A percentile compares a stretch with the other conserved stretches of the same genome.
Evolutionary conservation across 2,888 invertebrate genomes (phyloP).

Genomic region (Plebejus anna): DNA sequence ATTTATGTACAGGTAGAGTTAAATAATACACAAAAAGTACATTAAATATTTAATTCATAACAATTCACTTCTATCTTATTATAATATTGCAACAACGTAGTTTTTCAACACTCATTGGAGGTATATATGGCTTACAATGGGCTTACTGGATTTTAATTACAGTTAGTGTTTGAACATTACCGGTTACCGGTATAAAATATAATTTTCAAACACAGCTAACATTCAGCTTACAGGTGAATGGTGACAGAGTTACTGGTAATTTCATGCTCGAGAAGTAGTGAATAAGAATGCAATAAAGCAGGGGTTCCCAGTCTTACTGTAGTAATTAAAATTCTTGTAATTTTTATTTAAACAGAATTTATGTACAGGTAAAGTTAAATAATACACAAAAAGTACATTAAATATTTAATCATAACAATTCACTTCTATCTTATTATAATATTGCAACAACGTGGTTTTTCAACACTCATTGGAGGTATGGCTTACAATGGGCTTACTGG

Average conservation of each 20-base stretch:
- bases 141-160: not conserved
- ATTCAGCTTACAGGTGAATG: not conserved
- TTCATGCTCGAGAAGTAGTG: not conserved
- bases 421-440: slow-evolving; percentile 53
- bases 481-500: not conserved
- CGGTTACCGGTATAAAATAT: not conserved
- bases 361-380: not conserved
- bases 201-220: not conserved
- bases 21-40: slow-evolving; percentile 38
- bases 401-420: slow-evolving; percentile 71
- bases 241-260: not conserved
- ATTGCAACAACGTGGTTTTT: slow-evolving; percentile 59
- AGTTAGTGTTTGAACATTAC: not conserved
- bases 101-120: slow-evolving; percentile 41
- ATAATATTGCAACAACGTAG: slow-evolving; percentile 61
- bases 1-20: not conserved
- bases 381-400: slow-evolving; percentile 47
- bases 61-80: slow-evolving; percentile 60
- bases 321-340: too few species aligned
- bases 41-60: slow-evolving; percentile 69
- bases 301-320: too few species aligned
- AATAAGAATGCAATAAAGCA: not conserved
- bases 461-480: slow-evolving; percentile 38
- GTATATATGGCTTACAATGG: slow-evolving; percentile 29
- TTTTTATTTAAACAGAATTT: too few species aligned